phyloP scores from a whole-genome alignment of 1,140 invertebrate species.

The Cylas formicarius region DNA sequence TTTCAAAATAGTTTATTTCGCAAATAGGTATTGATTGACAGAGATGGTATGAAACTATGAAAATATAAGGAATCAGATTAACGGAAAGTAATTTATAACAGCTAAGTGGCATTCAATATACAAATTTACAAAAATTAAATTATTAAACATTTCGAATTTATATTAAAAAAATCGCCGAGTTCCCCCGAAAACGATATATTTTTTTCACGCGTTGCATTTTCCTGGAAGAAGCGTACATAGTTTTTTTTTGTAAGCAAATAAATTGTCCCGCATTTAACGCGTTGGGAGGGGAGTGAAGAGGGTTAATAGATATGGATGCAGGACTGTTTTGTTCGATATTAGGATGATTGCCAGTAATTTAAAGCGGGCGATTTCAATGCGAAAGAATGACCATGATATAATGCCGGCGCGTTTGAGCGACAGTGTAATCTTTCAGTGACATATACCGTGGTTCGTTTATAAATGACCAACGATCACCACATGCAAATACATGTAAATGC shows the following conservation, averaged over 20 bases:
- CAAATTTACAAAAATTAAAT: too few species aligned
- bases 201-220: too few species aligned
- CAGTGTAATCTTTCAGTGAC: constrained; percentile 39
- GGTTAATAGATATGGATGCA: constrained; percentile 29
- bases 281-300: too few species aligned
- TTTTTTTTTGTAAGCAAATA: constrained; percentile 5
- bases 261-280: constrained; percentile 15
- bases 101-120: too few species aligned
- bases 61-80: too few species aligned
- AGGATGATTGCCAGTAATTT: constrained; percentile 27
- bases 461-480: constrained; percentile 37
- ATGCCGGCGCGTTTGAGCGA: constrained; percentile 35
- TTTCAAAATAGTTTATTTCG: too few species aligned
- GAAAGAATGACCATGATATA: constrained; percentile 26
- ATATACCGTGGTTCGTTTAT: constrained; percentile 35
- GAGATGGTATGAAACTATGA: too few species aligned
- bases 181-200: too few species aligned
- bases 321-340: constrained; percentile 21
- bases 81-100: too few species aligned
- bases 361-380: constrained; percentile 22
- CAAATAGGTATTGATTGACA: too few species aligned
- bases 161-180: too few species aligned
- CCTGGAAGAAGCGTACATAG: constrained; percentile 23
- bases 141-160: too few species aligned
- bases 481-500: constrained; percentile 40